A percentile compares a stretch with the other conserved stretches of the same genome.
phyloP scores from a whole-genome alignment of 2,797 vertebrate genomes.

The Gymnothorax reevesii region DNA sequence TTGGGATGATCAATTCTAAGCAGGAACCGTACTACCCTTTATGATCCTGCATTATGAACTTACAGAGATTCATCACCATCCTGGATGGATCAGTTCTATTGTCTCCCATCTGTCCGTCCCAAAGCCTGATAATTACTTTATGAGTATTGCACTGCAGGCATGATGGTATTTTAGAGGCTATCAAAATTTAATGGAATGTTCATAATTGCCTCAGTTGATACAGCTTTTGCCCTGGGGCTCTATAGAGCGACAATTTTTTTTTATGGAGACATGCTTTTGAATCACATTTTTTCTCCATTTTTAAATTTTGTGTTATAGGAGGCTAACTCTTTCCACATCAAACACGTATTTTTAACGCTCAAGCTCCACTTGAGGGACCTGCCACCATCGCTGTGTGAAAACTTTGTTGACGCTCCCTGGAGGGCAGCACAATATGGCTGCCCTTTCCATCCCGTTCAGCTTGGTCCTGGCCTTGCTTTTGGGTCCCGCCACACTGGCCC shows the following conservation, averaged over 20 bases:
- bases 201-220: conserved; percentile 29
- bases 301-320: not conserved
- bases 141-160: conserved; percentile 34
- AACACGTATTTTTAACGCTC: not conserved
- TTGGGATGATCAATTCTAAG: not conserved
- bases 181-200: conserved; percentile 44
- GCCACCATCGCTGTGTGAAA: not conserved
- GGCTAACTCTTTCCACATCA: conserved; percentile 2
- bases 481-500: conserved; percentile 71
- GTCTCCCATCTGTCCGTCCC: conserved; percentile 47
- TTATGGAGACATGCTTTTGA: not conserved
- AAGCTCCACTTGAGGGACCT: not conserved
- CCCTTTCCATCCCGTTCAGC: conserved; percentile 51
- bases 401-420: conserved; percentile 14
- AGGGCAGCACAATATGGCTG: conserved; percentile 56
- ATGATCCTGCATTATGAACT: conserved; percentile 42
- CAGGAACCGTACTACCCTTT: not conserved
- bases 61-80: conserved; percentile 55
- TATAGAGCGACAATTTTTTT: conserved; percentile 20
- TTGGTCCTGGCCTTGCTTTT: conserved; percentile 69
- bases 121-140: conserved; percentile 39
- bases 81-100: conserved; percentile 41
- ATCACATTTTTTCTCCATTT: conserved; percentile 27
- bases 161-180: conserved; percentile 44
- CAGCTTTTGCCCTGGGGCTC: conserved; percentile 17